phyloP scores from a whole-genome alignment of 1,140 invertebrate genomes.

The Hypsibius dujardini region DNA sequence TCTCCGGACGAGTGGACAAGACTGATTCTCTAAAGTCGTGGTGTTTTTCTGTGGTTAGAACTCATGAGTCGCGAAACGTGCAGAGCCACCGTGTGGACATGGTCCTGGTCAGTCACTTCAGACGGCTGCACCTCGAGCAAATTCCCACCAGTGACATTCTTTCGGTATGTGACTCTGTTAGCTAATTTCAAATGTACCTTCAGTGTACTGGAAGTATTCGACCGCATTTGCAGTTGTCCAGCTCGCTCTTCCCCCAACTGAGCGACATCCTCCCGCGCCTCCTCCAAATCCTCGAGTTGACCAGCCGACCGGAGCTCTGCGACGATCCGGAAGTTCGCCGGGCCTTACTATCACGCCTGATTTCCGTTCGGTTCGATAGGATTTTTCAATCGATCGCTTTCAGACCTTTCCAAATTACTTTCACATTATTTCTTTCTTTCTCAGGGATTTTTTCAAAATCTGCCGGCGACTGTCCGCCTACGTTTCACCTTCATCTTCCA shows the following conservation, averaged over 20 bases:
- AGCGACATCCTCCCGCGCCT: not conserved
- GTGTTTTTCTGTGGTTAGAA: not conserved
- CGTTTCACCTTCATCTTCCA: conserved; percentile 49
- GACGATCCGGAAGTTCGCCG: not conserved
- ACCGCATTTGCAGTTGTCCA: not conserved
- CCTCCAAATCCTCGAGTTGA: not conserved
- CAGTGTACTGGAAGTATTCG: not conserved
- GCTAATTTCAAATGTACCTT: not conserved
- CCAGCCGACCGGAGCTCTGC: not conserved
- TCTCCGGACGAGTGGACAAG: not conserved
- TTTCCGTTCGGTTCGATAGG: conserved; percentile 38
- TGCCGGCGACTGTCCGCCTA: conserved; percentile 54
- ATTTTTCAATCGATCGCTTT: too few relatives aligned
- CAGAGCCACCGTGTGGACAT: not conserved
- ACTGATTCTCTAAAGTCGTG: not conserved
- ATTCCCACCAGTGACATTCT: not conserved
- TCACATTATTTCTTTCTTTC: conserved; percentile 18
- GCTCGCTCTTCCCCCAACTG: not conserved
- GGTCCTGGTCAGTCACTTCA: not conserved
- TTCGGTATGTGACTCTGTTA: not conserved
- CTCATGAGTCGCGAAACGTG: not conserved
- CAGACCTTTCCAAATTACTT: not conserved
- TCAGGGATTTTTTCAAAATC: conserved; percentile 70
- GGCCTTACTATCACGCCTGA: conserved; percentile 26
- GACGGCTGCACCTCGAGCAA: not conserved